Percentiles rank a stretch among this genome's conserved stretches.
These are phyloP conservation scores for Colossoma macropomum DNA, from an alignment of 2,113 vertebrate species.

Conservation along the genomic window DNA sequence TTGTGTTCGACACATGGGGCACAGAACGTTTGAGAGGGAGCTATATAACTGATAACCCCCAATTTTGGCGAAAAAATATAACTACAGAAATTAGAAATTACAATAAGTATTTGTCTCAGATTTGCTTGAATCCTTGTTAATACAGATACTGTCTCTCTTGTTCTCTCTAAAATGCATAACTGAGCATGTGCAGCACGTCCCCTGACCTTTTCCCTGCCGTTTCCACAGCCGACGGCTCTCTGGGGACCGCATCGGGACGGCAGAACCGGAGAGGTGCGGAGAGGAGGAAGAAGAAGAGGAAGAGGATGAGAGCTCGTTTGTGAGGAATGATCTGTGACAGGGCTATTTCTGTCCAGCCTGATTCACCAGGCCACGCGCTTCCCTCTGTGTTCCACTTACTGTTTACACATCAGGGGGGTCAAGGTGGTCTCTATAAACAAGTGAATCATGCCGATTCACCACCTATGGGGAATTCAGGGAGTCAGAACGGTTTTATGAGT, in stretches of 20 bases:
- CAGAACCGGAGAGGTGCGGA: neutral
- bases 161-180: neutral
- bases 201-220: neutral
- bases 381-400: conserved; percentile 9
- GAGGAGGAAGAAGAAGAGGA: neutral
- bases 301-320: neutral
- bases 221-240: neutral
- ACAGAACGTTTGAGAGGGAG: too few relatives aligned
- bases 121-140: neutral
- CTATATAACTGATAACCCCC: too few relatives aligned
- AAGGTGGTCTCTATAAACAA: conserved; percentile 35
- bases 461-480: neutral
- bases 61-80: too few relatives aligned
- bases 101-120: too few relatives aligned
- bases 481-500: neutral
- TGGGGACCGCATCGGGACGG: neutral
- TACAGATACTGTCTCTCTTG: neutral
- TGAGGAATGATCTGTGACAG: conserved; percentile 2
- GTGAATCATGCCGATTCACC: neutral
- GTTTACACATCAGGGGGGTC: conserved; percentile 24
- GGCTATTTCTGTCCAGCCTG: conserved; percentile 16
- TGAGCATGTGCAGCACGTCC: neutral
- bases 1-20: too few relatives aligned
- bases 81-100: too few relatives aligned
- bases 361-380: conserved; percentile 23